These are phyloP conservation scores for Rhinella marina DNA, from an alignment of 2,797 vertebrate genomes.

Conservation along the genomic window DNA sequence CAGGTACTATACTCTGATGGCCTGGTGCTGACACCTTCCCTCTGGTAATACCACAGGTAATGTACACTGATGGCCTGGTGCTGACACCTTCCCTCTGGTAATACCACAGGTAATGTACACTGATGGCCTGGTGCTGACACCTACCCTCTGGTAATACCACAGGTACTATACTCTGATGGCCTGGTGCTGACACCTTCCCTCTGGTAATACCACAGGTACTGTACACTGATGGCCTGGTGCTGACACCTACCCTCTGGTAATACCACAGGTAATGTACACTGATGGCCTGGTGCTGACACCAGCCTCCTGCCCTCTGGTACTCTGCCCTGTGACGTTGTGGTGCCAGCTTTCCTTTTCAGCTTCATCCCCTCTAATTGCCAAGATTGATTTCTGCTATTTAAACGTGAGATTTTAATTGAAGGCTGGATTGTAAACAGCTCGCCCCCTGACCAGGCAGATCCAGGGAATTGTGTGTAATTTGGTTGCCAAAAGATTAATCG, in stretches of 20 bases:
- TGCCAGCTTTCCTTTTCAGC: background rate
- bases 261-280: background rate
- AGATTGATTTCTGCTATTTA: conserved; percentile 56
- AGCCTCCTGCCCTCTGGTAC: background rate
- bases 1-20: background rate
- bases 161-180: background rate
- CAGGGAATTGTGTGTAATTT: conserved; percentile 72
- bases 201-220: background rate
- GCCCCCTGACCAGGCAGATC: conserved; percentile 65
- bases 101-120: background rate
- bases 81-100: background rate
- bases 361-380: conserved; percentile 50
- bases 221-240: background rate
- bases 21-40: background rate
- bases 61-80: background rate
- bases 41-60: background rate
- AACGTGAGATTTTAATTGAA: conserved; percentile 55
- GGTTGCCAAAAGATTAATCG: conserved; percentile 72
- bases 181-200: background rate
- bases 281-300: background rate
- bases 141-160: no score
- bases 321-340: background rate
- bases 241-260: background rate
- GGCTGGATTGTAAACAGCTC: conserved; percentile 37
- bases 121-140: background rate